phyloP scores from a whole-genome alignment of 2,113 vertebrate genomes.

The Paralichthys olivaceus region DNA sequence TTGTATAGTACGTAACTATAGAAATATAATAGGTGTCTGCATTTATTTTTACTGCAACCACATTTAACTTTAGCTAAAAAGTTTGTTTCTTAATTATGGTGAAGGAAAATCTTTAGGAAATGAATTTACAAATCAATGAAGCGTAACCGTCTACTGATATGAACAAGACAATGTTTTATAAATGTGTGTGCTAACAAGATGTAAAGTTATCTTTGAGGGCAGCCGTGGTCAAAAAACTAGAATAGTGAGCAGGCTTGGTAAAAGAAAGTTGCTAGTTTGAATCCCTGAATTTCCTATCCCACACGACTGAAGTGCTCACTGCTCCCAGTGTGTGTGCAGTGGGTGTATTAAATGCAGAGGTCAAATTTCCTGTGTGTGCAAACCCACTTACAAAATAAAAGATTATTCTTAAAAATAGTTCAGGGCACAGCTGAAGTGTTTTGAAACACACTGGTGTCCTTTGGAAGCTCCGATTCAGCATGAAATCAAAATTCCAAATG shows the following conservation, averaged over 20 bases:
- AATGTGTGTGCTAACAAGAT: not conserved
- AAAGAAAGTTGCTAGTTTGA: not conserved
- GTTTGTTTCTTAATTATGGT: not conserved
- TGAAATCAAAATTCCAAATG: not conserved
- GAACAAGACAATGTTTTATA: not conserved
- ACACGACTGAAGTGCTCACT: not conserved
- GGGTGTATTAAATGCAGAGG: not conserved
- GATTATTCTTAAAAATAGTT: not conserved
- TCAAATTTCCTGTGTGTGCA: not conserved
- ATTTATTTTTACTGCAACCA: conserved; percentile 9
- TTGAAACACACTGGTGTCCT: not conserved
- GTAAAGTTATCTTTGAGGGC: not conserved
- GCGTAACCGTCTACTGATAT: not conserved
- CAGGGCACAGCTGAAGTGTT: not conserved
- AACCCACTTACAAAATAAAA: not conserved
- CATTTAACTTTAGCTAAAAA: conserved; percentile 1
- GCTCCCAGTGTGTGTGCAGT: not conserved
- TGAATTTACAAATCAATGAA: conserved; percentile 15
- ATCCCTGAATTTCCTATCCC: not conserved
- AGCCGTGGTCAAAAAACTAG: not conserved
- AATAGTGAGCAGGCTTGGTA: not conserved
- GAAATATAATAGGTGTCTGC: not conserved
- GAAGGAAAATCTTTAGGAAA: conserved; percentile 1
- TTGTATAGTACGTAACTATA: conserved; percentile 23
- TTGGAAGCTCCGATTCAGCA: conserved; percentile 19